Evolutionary conservation across 2,113 vertebrate genomes (phyloP).

Genomic region (Albula goreensis): DNA sequence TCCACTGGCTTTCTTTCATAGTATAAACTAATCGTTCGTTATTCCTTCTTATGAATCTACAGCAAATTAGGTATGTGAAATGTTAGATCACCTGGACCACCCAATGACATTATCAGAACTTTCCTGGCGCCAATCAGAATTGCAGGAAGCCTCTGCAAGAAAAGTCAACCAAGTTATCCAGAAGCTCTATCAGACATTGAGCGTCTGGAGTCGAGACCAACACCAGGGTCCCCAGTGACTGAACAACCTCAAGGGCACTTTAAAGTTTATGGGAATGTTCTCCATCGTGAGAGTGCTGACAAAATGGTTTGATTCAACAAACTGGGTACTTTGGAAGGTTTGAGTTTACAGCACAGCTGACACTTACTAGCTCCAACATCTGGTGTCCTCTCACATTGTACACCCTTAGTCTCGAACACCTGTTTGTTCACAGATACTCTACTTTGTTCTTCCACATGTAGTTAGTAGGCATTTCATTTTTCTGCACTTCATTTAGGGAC

Average conservation of each 20-base stretch:
- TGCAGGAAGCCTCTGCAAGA: too few relatives aligned
- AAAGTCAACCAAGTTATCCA: too few relatives aligned
- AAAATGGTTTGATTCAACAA: neutral
- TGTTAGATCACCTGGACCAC: too few relatives aligned
- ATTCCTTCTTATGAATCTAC: too few relatives aligned
- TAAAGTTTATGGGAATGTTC: neutral
- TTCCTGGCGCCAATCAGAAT: too few relatives aligned
- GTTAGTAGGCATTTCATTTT: neutral
- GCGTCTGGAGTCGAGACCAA: too few relatives aligned
- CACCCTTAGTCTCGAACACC: neutral
- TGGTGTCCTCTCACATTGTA: neutral
- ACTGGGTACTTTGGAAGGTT: neutral
- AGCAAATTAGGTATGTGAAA: too few relatives aligned
- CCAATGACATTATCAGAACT: too few relatives aligned
- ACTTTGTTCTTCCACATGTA: neutral
- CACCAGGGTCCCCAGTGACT: neutral
- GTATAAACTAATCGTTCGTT: too few relatives aligned
- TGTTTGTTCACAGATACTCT: neutral
- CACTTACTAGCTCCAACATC: neutral
- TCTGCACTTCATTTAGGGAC: neutral
- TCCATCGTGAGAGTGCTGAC: neutral
- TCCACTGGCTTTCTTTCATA: too few relatives aligned
- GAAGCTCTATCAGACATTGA: too few relatives aligned
- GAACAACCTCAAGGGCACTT: neutral
- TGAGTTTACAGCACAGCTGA: neutral